Evolutionary conservation across 1,140 invertebrate species (phyloP), one percentile per base, ranked within the genome.

Genomic region (Ceratosolen fusciceps): DNA sequence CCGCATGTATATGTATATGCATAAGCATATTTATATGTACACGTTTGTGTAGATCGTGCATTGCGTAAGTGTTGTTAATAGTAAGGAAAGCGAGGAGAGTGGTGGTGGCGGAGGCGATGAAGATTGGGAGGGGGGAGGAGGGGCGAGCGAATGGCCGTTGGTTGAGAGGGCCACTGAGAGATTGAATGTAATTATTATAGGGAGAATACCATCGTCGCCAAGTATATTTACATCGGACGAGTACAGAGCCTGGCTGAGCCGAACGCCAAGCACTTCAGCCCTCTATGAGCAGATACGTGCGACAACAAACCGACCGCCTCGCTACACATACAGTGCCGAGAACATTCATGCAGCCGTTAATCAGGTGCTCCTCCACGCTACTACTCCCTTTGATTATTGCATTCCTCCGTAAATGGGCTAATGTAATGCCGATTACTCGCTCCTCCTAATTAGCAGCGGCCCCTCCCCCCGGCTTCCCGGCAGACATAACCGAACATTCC

Each of bases 171-270:
- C n/a, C n/a, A n/a, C n/a, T n/a, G n/a, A n/a, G n/a, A n/a, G n/a
- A n/a, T 65, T 65, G 34, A 37, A 19, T 74, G 7, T 0, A 80
- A 73, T 65, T 43, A 80, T 81, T 77, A 39, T 80, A 92, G 92
- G 92, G 79, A 90, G 92, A 79, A 91, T 93, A 86, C 92, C 92
- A 49, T 93, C 93, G 82, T 93, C 93, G 82, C 92, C 93, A 49
- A 93, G 93, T 90, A 95, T 97, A 86, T 97, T 97, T 90, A 96
- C 96, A 82, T 95, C 96, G 83, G 96, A 97, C 88, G 96, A 98
- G 87, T 98, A 97, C 85, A 93, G 95, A 77, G 94, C 96, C 62
- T 98, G 96, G 96, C 86, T 98, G 83, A 77, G 74, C 10, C 92
- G 97, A 65, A 96, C 96, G 1, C 96, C 97, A 12, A 97, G 96